Conservation (phyloP, 2,888 invertebrate genomes). For the Hyposoter dolosus region DNA sequence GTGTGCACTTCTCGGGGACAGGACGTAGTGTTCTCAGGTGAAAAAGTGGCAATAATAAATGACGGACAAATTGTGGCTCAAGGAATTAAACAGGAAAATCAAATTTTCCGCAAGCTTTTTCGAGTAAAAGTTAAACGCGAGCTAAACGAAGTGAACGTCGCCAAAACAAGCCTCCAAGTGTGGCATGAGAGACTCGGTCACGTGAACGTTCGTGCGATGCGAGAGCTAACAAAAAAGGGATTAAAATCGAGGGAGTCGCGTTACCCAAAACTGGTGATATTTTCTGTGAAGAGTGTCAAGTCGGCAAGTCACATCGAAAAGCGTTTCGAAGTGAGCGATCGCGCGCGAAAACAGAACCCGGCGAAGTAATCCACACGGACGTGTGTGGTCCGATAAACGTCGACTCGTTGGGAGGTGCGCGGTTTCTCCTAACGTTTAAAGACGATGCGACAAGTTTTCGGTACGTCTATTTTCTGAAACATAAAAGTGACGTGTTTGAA, state of each 20-base stretch:
- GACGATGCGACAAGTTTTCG: constrained; percentile 64
- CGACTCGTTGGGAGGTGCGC: constrained; percentile 48
- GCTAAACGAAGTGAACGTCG: constrained; percentile 54
- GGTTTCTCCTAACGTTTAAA: constrained; percentile 55
- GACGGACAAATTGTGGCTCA: neutral
- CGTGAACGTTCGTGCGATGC: constrained; percentile 59
- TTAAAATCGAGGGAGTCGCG: constrained; percentile 62
- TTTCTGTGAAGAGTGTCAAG: constrained; percentile 41
- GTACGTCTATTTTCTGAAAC: constrained; percentile 62
- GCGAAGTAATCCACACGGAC: constrained; percentile 58
- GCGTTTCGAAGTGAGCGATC: constrained; percentile 7
- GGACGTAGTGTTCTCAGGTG: constrained; percentile 37
- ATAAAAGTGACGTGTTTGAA: constrained; percentile 46
- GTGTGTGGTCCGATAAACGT: constrained; percentile 62
- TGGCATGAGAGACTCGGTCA: constrained; percentile 71
- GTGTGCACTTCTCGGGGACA: constrained; percentile 37
- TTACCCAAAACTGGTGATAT: constrained; percentile 36
- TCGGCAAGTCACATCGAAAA: constrained; percentile 30
- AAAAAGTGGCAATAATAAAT: constrained; percentile 7
- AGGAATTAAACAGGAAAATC: constrained; percentile 41
- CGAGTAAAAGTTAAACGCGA: constrained; percentile 14
- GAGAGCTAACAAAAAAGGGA: constrained; percentile 55
- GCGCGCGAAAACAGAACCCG: constrained; percentile 35
- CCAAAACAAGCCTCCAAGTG: constrained; percentile 47
- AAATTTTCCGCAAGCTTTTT: constrained; percentile 62